Evolutionary conservation across 1,140 invertebrate species (phyloP).

Genomic region (Diprion similis): DNA sequence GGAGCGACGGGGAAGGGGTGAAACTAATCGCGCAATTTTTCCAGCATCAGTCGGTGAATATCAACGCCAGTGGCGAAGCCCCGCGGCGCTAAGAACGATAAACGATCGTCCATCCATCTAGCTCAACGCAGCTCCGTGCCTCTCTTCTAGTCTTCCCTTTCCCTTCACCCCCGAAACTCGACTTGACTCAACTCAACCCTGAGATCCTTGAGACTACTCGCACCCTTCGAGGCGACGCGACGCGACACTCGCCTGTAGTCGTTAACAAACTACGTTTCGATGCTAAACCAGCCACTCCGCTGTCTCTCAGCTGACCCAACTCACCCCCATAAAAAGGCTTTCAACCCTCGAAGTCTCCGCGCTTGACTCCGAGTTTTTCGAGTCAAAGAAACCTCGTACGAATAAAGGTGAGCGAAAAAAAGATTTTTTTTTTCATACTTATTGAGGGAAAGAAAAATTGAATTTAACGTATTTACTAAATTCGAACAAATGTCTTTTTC

Average conservation of each 20-base stretch:
- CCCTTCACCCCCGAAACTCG: neutral
- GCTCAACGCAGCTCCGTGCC: slow-evolving; percentile 50
- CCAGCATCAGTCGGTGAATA: slow-evolving; percentile 58
- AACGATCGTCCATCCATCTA: slow-evolving; percentile 61
- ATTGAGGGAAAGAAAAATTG: too few species aligned
- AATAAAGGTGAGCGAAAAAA: too few species aligned
- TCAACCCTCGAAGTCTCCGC: too few species aligned
- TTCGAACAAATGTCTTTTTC: too few species aligned
- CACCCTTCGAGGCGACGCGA: neutral
- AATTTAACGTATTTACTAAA: too few species aligned
- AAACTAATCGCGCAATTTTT: slow-evolving; percentile 61
- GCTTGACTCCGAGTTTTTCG: too few species aligned
- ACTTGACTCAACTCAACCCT: neutral
- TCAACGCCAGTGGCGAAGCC: slow-evolving; percentile 53
- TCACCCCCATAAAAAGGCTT: too few species aligned
- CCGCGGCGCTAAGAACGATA: slow-evolving; percentile 58
- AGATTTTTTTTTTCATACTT: too few species aligned
- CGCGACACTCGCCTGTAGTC: neutral
- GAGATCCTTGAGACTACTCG: slow-evolving; percentile 10
- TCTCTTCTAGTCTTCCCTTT: slow-evolving; percentile 18
- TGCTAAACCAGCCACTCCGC: neutral
- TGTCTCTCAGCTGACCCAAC: too few species aligned
- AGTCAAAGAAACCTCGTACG: too few species aligned
- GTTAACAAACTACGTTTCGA: slow-evolving; percentile 5
- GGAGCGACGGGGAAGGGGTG: slow-evolving; percentile 30